Evolutionary conservation across 2,888 invertebrate species (phyloP), one percentile per base, ranked within the genome.

Genomic region (Athalia circularis): DNA sequence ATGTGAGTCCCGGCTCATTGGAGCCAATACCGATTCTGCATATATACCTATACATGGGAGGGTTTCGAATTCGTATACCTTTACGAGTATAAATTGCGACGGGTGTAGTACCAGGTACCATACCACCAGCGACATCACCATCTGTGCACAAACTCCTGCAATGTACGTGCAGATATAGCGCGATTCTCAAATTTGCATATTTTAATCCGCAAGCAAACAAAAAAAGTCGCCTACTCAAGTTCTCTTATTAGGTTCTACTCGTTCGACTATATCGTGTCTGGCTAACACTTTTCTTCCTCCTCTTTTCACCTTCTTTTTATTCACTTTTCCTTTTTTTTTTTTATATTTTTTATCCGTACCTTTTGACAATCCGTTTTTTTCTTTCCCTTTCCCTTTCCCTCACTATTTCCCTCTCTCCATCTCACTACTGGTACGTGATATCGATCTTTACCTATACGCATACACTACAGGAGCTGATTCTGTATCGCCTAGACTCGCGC

Each of bases 201-300:
- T 68, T 68, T 68, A 68, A 68, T 68, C 68, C 68, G 68, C 68
- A 68, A 68, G 54, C 68, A 68, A 29, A 29, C 29, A 29, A 29
- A 29, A 68, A 68, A 68, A 68, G 68, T 68, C 68, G 52, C 68
- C 54, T 52, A 5, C 52, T 54, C 54, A 52, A 15, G 68, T 68
- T 68, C 52, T 54, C 52, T 68, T 68, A 52, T 68, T 68, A 50
- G 52, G 52, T 68, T 68, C 52, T 52, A 43, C 52, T 68, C 15
- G 5, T 52, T 48, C 15, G 65, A 50, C 15, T 50, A 13, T 67
- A 67, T 48, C 7, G n/a, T 15, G 9, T n/a, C 54, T 9, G n/a
- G 9, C 54, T 54, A n/a, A 61, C 15, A 13, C 13, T 61, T 61
- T 4, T 61, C 61, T 61, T 15, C 61, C 3, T 47, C 52, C 52